phyloP scores from a whole-genome alignment of 1,140 invertebrate genomes.

The Polyergus mexicanus region DNA sequence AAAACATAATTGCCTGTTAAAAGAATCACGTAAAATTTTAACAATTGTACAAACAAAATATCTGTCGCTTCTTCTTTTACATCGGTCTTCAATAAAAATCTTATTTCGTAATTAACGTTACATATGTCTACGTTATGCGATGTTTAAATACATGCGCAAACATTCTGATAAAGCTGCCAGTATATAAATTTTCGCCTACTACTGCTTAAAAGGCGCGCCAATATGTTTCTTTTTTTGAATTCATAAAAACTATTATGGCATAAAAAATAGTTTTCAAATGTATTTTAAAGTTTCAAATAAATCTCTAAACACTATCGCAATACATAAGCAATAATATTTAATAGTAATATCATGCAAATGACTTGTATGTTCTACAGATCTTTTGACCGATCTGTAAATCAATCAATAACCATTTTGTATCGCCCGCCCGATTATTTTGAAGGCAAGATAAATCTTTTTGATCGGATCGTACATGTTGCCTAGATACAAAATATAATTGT shows the following conservation, averaged over 20 bases:
- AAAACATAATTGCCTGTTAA: constrained; percentile 15
- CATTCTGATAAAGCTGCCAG: constrained; percentile 40
- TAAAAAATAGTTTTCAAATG: constrained; percentile 39
- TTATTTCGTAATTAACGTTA: not conserved
- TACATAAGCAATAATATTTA: not conserved
- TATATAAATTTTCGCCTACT: constrained; percentile 64
- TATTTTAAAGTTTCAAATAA: constrained; percentile 15
- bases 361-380: constrained; percentile 4
- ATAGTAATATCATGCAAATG: constrained; percentile 13
- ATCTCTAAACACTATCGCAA: constrained; percentile 33
- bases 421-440: not conserved
- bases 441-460: constrained; percentile 26
- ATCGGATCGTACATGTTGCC: not conserved
- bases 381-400: not conserved
- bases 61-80: not conserved
- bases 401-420: not conserved
- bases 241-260: constrained; percentile 51
- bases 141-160: constrained; percentile 33
- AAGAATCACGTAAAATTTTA: constrained; percentile 36
- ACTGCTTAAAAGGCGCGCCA: constrained; percentile 38
- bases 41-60: constrained; percentile 27
- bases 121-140: constrained; percentile 1
- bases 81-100: constrained; percentile 15
- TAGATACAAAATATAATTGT: constrained; percentile 24
- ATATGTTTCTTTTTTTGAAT: constrained; percentile 39